These are phyloP conservation scores for Sebastiscus albofasciatus DNA, from an alignment of 2,797 vertebrate genomes.

Conservation along the genomic window DNA sequence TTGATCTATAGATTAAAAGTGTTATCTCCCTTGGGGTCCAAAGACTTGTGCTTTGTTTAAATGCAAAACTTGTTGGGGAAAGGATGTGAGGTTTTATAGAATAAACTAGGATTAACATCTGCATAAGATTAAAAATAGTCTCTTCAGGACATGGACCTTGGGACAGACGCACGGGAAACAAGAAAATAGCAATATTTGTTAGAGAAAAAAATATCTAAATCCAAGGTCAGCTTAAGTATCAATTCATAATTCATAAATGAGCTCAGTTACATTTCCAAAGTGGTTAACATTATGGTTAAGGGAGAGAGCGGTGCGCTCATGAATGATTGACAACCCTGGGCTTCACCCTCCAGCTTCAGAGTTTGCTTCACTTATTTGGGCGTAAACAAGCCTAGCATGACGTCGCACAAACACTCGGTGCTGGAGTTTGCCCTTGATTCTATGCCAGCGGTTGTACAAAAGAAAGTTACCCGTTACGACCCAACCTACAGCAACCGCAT, in stretches of 20 bases:
- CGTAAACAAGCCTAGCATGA: slow-evolving; percentile 34
- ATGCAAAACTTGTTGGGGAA: not conserved
- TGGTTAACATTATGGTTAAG: slow-evolving; percentile 42
- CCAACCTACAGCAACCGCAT: not conserved
- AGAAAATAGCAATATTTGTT: not conserved
- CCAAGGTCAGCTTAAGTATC: slow-evolving; percentile 17
- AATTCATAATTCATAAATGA: slow-evolving; percentile 56
- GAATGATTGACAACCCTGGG: slow-evolving; percentile 56
- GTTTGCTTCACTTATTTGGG: slow-evolving; percentile 25
- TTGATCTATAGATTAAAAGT: slow-evolving; percentile 36
- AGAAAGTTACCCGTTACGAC: not conserved
- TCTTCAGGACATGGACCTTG: not conserved
- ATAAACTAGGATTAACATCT: not conserved
- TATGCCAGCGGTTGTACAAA: not conserved
- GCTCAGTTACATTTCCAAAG: slow-evolving; percentile 45
- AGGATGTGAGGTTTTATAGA: not conserved
- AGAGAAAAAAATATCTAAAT: not conserved
- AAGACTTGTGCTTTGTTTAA: not conserved
- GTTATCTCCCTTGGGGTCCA: not conserved
- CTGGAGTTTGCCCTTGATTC: not conserved
- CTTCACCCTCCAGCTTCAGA: slow-evolving; percentile 29
- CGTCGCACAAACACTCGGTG: not conserved
- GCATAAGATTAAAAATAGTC: not conserved
- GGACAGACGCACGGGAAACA: not conserved
- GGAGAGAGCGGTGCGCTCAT: slow-evolving; percentile 40